Base-by-base conservation (phyloP, 1,140 invertebrate species). In the Temnothorax curvispinosus region DNA sequence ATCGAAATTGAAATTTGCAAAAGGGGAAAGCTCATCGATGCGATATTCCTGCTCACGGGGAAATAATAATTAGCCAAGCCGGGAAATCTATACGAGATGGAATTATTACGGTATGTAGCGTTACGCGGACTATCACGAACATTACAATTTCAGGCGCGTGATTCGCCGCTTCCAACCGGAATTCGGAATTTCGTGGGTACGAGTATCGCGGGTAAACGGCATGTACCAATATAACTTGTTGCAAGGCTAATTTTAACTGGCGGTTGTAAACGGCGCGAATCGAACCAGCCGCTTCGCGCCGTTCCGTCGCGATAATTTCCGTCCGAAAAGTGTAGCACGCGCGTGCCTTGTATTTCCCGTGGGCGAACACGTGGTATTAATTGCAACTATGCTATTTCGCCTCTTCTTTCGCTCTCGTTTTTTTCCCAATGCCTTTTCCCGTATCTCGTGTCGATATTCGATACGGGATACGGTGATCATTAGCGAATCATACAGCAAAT, bases 401-500 rank as follows among this genome's bases (percentile, higher is more conserved):
- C 75, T 52, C 13, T 76, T 15, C 13, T 38, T 41, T 15, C 8
- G 2, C 47, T 58, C 69, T 27, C 35, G 21, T 41, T 50, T 85
- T 80, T 50, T 67, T 6, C 41, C 9, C 47, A 1, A n/a, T 13
- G 18, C 13, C 35, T 58, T 1, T 35, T 47, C 18, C 27, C 32
- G 27, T 35, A 47, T 74, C 80, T 62, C 60, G 15, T 44, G 27
- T 54, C 52, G 35, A 50, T 87, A 65, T 77, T 27, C 27, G 27
- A 27, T 27, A 27, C 27, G 85, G 82, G 60, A 41, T 52, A 69
- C 52, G 72, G 60, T 60, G 84, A 92, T 92, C 91, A 89, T 93
- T 92, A 92, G 89, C 86, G 85, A 80, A 90, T 27, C 88, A 69
- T 60, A 58, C 78, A 50, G 86, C 62, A 88, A 93, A 93, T 93